These are phyloP conservation scores for Drosophila emarginata DNA, from an alignment of 2,888 invertebrate genomes.

Conservation along the genomic window DNA sequence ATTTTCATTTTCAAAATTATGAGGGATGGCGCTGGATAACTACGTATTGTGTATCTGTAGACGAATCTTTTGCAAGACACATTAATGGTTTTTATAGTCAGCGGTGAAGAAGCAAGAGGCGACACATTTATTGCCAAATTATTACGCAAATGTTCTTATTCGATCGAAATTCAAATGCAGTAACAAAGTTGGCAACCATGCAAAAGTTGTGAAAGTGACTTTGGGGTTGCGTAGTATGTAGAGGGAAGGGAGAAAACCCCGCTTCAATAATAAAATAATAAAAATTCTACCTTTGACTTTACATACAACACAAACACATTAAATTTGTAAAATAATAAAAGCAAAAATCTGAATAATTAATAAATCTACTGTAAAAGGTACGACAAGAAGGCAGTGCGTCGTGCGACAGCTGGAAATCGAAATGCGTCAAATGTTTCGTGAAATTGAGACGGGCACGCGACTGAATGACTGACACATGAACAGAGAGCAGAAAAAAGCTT, in stretches of 20 bases:
- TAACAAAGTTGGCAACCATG: constrained; percentile 5
- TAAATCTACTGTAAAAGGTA: constrained; percentile 17
- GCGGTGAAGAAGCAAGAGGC: not conserved
- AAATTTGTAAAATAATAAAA: constrained; percentile 39
- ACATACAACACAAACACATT: constrained; percentile 30
- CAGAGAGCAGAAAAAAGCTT: constrained; percentile 20
- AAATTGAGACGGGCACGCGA: constrained; percentile 43
- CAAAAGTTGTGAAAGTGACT: not conserved
- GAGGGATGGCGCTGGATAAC: constrained; percentile 45
- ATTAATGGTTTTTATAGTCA: not conserved
- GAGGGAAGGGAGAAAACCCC: not conserved
- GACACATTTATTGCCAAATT: constrained; percentile 61
- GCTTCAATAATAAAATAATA: constrained; percentile 5
- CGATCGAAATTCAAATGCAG: constrained; percentile 53
- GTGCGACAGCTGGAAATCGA: constrained; percentile 34
- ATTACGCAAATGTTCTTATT: constrained; percentile 73
- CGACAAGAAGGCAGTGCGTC: constrained; percentile 6
- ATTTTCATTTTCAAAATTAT: constrained; percentile 64
- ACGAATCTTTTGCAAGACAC: constrained; percentile 14
- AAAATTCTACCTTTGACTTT: constrained; percentile 29
- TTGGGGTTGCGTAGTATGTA: not conserved
- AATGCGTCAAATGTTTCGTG: constrained; percentile 53
- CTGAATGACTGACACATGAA: constrained; percentile 39
- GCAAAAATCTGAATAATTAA: constrained; percentile 60
- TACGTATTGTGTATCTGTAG: constrained; percentile 45